These are phyloP conservation scores for Nomada fabriciana DNA, from an alignment of 2,888 invertebrate species.

Conservation along the genomic window DNA sequence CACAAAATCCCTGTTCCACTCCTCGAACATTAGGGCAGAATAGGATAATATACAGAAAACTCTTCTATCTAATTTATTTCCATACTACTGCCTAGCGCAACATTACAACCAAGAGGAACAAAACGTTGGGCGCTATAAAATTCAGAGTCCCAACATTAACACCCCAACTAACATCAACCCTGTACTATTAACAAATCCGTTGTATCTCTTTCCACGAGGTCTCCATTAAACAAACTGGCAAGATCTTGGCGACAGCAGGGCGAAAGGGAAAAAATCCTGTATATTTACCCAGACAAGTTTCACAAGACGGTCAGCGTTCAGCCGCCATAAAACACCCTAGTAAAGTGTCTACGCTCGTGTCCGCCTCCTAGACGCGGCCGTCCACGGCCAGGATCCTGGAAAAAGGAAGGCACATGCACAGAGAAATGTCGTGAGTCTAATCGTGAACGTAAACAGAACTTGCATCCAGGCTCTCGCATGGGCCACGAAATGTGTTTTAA, in stretches of 20 bases:
- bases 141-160: not conserved
- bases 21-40: no score
- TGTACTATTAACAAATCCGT: not conserved
- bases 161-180: not conserved
- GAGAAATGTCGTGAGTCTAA: constrained; percentile 45
- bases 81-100: no score
- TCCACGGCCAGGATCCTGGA: not conserved
- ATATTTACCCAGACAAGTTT: constrained; percentile 13
- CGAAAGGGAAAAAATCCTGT: not conserved
- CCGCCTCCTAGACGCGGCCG: constrained; percentile 6
- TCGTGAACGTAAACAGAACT: constrained; percentile 57
- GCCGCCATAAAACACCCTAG: constrained; percentile 10
- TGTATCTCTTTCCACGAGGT: not conserved
- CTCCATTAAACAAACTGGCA: constrained; percentile 12
- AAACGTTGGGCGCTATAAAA: not conserved
- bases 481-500: constrained; percentile 68
- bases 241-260: not conserved
- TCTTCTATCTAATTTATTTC: no score
- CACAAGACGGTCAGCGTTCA: constrained; percentile 1
- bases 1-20: no score
- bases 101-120: not conserved
- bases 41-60: no score
- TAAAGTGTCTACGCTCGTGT: constrained; percentile 2
- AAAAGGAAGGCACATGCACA: not conserved
- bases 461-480: constrained; percentile 32